Conservation (phyloP, 2,888 invertebrate genomes). For the Auanema sp. region DNA sequence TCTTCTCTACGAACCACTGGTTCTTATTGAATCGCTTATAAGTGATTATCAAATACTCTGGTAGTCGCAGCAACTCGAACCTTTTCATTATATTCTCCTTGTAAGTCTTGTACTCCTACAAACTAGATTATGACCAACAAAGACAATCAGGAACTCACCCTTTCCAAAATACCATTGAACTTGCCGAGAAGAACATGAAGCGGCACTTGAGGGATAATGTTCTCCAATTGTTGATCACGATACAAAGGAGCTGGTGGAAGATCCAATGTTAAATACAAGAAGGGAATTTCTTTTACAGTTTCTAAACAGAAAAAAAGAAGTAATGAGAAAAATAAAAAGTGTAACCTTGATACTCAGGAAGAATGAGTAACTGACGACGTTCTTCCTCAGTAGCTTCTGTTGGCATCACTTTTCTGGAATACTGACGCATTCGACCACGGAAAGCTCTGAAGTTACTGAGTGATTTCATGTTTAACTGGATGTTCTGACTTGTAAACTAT, state of each 20-base stretch:
- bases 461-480: not conserved
- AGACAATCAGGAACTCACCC: slow-evolving; percentile 65
- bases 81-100: slow-evolving; percentile 96
- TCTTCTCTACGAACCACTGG: slow-evolving; percentile 97
- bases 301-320: slow-evolving; percentile 67
- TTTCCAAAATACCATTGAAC: slow-evolving; percentile 91
- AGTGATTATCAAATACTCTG: slow-evolving; percentile 76
- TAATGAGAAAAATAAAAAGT: not conserved
- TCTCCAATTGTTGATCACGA: slow-evolving; percentile 94
- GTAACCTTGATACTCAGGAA: slow-evolving; percentile 54
- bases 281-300: slow-evolving; percentile 84
- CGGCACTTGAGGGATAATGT: slow-evolving; percentile 92
- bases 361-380: slow-evolving; percentile 35
- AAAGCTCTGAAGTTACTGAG: slow-evolving; percentile 72
- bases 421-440: slow-evolving; percentile 71
- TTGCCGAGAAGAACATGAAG: slow-evolving; percentile 89
- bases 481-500: slow-evolving; percentile 78
- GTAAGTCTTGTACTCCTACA: slow-evolving; percentile 90
- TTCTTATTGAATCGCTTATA: slow-evolving; percentile 98
- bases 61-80: slow-evolving; percentile 86
- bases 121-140: not conserved
- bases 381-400: slow-evolving; percentile 72
- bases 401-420: slow-evolving; percentile 86
- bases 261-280: slow-evolving; percentile 94
- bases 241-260: slow-evolving; percentile 94